Conservation (phyloP, 2,797 vertebrate genomes). For the Aselliscus stoliczkanus region DNA sequence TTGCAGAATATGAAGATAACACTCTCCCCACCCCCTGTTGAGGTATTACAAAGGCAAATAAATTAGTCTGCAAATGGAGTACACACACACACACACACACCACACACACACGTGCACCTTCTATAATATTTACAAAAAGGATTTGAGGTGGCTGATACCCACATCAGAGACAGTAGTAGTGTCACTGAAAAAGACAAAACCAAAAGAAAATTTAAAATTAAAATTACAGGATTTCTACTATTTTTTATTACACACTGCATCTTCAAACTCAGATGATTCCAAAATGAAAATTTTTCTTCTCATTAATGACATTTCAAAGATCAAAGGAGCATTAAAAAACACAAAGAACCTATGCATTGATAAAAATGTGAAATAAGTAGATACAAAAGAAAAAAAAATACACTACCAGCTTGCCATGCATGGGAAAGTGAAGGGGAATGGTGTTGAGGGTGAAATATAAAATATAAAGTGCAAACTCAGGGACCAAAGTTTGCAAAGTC, state of each 20-base stretch:
- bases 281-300: not conserved
- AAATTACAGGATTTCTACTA: not conserved
- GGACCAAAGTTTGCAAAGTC: not conserved
- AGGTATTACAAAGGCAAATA: not conserved
- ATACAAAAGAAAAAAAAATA: not conserved
- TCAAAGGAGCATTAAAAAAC: not conserved
- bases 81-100: not conserved
- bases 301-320: not conserved
- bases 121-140: not conserved
- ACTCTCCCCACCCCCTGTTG: not conserved
- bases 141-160: not conserved
- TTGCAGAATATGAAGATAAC: not conserved
- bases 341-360: no score
- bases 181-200: not conserved
- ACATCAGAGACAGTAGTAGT: not conserved
- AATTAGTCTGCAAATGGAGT: not conserved
- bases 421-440: not conserved
- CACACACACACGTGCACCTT: not conserved
- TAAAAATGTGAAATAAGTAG: not conserved
- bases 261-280: not conserved
- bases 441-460: not conserved
- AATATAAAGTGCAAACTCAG: not conserved
- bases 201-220: not conserved
- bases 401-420: fast-evolving
- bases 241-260: not conserved